Evolutionary conservation across 2,797 vertebrate species (phyloP), one percentile per base, ranked within the genome.

Genomic region (Garrulus glandarius): DNA sequence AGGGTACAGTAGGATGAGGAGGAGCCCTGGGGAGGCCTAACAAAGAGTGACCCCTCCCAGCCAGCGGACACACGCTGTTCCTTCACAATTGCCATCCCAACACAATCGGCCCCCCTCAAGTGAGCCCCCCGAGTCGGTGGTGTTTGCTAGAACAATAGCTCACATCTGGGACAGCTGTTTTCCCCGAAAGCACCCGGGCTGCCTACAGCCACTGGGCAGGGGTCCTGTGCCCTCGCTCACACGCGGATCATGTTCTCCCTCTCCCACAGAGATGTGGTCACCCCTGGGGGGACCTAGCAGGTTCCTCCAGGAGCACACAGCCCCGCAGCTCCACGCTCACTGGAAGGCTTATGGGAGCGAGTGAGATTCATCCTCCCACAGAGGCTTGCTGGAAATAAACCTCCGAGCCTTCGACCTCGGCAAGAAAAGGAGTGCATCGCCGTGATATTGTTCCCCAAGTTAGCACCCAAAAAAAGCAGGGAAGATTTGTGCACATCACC

Each of bases 101-200:
- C 43, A 86, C 87, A 94, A 95, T 86, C 27, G 4, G 44, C 76
- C 82, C 67, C 87, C 84, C 83, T 49, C 34, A 8, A 91, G 60
- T 11, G 49, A 88, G 63, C 75, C 81, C 74, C 74, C 78, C 1
- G 4, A 72, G 91, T 21, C 52, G 56, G 63, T 34, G 61, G 59
- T 11, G 72, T 11, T 65, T 5, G 8, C 22, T 68, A 79, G 92
- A 97, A 96, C 92, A 96, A 96, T 95, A 84, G 88, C 79, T 69
- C 78, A 75, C 92, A 94, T 96, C 93, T 93, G 91, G 89, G 50
- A 76, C 85, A 91, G 81, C 67, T 93, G 83, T 93, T 92, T 92
- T 90, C 67, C 79, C 76, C 29, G 1, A 84, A 91, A 92, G 92
- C 44, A 22, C 76, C 76, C 75, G 13, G 15, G 72, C 81, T 91